Base-by-base conservation (phyloP, 2,113 vertebrate genomes). In the Aptenodytes patagonicus region DNA sequence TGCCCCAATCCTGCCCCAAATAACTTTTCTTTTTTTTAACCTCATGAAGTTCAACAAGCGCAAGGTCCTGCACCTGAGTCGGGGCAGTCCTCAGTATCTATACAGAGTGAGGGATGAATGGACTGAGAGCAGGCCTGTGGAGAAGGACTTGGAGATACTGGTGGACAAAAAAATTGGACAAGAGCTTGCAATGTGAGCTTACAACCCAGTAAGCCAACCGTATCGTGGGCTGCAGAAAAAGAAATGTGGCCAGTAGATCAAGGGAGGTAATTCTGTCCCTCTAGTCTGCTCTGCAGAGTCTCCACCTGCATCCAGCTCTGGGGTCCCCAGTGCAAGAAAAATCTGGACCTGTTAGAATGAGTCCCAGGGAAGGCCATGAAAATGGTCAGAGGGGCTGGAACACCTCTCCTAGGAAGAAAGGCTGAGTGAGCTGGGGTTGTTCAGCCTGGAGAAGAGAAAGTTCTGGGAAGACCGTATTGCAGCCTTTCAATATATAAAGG, bases 111-210 rank as follows among this genome's bases (percentile, higher is more conserved):
- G 47, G 17, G 28, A 57, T 47, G 34, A 66, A 55, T 11, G 7
- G 25, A 52, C 52, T 62, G 46, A 40, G 25, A 25, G 12, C 31
- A n/a, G 25, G 6, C 21, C 17, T 69, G 17, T 3, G 13, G 42
- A 82, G 47, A 62, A n/a, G 34, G 3, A 13, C 19, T 31, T 52
- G 20, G 32, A 28, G 16, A 10, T 52, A 36, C 17, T 8, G 17
- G 28, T 58, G 42, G 15, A 32, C 3, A 12, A n/a, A 58, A 58
- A 58, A 82, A 47, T 4, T 38, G 4, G 4, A 32, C 28, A 46
- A 32, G 52, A 68, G 7, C 40, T 10, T 1, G 2, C 19, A 62
- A 68, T 19, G 4, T 19, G 5, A 4, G 0, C 13, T 68, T 49
- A 13, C n/a, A 80, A 31, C 31, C n/a, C 13, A 19, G 47, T 62